Evolutionary conservation across 2,797 vertebrate species (phyloP).

Genomic region (Hydrocynus forskahlii): DNA sequence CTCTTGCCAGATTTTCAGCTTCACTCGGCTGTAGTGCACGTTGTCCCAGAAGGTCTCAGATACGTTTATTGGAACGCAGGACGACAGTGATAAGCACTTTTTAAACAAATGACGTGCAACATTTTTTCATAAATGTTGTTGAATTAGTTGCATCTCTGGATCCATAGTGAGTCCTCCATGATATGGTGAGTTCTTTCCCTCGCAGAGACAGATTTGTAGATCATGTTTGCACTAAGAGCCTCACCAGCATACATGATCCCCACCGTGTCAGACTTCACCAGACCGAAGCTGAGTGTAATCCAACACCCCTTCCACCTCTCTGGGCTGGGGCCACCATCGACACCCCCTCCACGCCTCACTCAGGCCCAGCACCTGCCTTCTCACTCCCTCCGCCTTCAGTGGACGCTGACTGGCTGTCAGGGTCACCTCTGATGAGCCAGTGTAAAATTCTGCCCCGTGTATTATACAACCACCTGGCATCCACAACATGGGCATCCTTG

Average conservation of each 20-base stretch:
- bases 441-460: conserved; percentile 8
- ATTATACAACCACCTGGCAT: background rate
- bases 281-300: conserved; percentile 33
- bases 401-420: background rate
- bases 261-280: background rate
- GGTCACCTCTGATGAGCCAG: background rate
- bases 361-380: conserved; percentile 37
- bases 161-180: background rate
- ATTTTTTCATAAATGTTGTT: background rate
- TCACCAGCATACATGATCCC: background rate
- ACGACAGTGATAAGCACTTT: no score
- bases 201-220: background rate
- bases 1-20: no score
- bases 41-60: no score
- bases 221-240: background rate
- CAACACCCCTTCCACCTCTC: conserved; percentile 22
- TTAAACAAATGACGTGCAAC: no score
- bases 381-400: conserved; percentile 14
- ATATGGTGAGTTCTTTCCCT: background rate
- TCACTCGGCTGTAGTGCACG: no score
- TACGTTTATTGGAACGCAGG: no score
- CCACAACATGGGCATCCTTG: background rate
- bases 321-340: conserved; percentile 38
- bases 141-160: background rate
- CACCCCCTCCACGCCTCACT: conserved; percentile 18